Conservation (phyloP, 1,140 invertebrate species). For the Tenebrio molitor region DNA sequence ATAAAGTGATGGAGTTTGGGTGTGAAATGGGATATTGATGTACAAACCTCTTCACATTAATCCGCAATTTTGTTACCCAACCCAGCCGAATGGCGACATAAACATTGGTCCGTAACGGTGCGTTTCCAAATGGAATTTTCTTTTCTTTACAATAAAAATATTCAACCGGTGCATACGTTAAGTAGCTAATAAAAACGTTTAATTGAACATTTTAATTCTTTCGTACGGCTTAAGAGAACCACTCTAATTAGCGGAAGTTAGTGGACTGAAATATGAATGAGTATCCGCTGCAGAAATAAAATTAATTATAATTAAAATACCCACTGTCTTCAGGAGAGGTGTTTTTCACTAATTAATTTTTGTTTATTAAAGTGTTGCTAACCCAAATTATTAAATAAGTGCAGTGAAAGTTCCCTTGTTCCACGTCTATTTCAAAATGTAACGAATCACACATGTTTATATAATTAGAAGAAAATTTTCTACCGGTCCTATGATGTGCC, state of each 20-base stretch:
- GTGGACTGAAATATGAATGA: constrained; percentile 11
- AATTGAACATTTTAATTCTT: background rate
- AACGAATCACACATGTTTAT: too few species aligned
- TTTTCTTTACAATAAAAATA: too few species aligned
- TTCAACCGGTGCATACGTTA: too few species aligned
- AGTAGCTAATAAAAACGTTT: constrained; percentile 5
- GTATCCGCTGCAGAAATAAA: constrained; percentile 27
- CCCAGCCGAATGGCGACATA: constrained; percentile 45
- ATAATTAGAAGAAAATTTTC: too few species aligned
- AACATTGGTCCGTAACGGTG: too few species aligned
- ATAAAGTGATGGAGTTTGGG: constrained; percentile 52
- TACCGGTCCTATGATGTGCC: too few species aligned
- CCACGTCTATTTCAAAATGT: too few species aligned
- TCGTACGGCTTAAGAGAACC: background rate
- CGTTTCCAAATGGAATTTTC: too few species aligned
- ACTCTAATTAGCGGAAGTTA: constrained; percentile 32
- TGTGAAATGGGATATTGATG: constrained; percentile 52
- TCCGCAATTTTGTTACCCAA: constrained; percentile 41
- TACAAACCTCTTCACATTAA: constrained; percentile 50
- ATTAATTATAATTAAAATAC: constrained; percentile 31
- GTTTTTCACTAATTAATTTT: constrained; percentile 18
- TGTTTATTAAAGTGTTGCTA: background rate
- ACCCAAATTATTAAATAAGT: constrained; percentile 8
- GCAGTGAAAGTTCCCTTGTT: constrained; percentile 3
- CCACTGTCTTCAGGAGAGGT: constrained; percentile 1